Evolutionary conservation across 2,888 invertebrate genomes (phyloP).

Genomic region (Nesidiocoris tenuis): DNA sequence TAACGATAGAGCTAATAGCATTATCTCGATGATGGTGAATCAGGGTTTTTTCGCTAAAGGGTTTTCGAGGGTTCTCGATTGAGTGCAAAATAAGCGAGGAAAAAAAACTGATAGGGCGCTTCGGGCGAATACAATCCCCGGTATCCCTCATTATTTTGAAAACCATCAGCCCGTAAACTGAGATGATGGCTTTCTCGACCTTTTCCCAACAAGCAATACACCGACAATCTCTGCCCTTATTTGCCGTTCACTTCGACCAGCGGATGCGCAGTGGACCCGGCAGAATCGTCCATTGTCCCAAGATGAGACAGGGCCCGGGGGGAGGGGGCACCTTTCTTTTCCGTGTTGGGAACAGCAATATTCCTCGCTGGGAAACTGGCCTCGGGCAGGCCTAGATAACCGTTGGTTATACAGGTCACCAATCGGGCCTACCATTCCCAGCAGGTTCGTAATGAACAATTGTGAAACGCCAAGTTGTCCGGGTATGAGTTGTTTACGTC

Average conservation of each 20-base stretch:
- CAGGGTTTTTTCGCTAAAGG: too few species aligned
- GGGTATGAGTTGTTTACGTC: too few species aligned
- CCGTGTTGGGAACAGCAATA: neutral
- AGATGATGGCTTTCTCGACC: neutral
- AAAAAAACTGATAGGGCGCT: too few species aligned
- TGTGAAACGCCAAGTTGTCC: neutral
- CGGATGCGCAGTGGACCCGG: neutral
- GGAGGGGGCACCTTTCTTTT: neutral
- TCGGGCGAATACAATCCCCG: too few species aligned
- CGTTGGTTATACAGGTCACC: neutral
- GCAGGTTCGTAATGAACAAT: neutral
- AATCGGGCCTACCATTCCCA: neutral
- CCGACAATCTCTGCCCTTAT: neutral
- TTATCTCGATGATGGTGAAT: too few species aligned
- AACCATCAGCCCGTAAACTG: too few species aligned
- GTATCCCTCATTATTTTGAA: too few species aligned
- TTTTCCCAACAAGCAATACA: neutral
- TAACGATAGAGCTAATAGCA: too few species aligned
- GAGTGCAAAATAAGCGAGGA: too few species aligned
- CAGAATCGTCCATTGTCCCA: neutral
- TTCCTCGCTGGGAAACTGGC: neutral
- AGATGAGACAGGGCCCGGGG: neutral
- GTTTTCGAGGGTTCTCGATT: too few species aligned
- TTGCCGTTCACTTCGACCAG: neutral
- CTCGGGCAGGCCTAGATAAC: neutral